phyloP scores from a whole-genome alignment of 2,797 vertebrate genomes.

The Oreortyx pictus region DNA sequence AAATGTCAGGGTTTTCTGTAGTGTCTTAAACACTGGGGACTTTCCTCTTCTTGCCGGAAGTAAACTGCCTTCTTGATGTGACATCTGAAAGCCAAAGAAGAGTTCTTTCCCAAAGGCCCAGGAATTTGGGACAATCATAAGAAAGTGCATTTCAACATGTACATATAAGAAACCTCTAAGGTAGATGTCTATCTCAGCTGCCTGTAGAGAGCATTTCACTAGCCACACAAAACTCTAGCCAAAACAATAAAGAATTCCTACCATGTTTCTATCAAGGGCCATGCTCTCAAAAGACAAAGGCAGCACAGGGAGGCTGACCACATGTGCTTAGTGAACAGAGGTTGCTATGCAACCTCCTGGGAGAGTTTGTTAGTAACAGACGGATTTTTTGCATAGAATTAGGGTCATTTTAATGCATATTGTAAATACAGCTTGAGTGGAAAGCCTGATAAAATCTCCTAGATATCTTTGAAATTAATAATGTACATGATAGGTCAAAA shows the following conservation, averaged over 20 bases:
- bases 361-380: slow-evolving; percentile 63
- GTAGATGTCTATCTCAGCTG: slow-evolving; percentile 10
- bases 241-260: slow-evolving; percentile 58
- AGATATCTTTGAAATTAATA: slow-evolving; percentile 37
- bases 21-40: background rate
- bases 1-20: background rate
- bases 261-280: slow-evolving; percentile 56
- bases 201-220: slow-evolving; percentile 23
- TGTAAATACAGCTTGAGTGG: slow-evolving; percentile 43
- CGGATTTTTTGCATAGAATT: slow-evolving; percentile 69
- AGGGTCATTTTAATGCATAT: slow-evolving; percentile 53
- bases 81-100: slow-evolving; percentile 20
- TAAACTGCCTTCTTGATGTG: background rate
- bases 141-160: slow-evolving; percentile 55
- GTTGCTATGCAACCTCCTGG: slow-evolving; percentile 29
- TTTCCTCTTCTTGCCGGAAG: background rate
- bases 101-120: slow-evolving; percentile 20
- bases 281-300: slow-evolving; percentile 53
- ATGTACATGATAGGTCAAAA: slow-evolving; percentile 27
- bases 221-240: slow-evolving; percentile 16
- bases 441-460: slow-evolving; percentile 55
- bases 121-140: slow-evolving; percentile 49
- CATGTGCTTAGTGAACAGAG: slow-evolving; percentile 8
- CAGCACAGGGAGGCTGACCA: slow-evolving; percentile 49
- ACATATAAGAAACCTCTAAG: slow-evolving; percentile 17